These are phyloP conservation scores for Lonchura striata DNA, from an alignment of 2,113 vertebrate genomes.

Conservation along the genomic window DNA sequence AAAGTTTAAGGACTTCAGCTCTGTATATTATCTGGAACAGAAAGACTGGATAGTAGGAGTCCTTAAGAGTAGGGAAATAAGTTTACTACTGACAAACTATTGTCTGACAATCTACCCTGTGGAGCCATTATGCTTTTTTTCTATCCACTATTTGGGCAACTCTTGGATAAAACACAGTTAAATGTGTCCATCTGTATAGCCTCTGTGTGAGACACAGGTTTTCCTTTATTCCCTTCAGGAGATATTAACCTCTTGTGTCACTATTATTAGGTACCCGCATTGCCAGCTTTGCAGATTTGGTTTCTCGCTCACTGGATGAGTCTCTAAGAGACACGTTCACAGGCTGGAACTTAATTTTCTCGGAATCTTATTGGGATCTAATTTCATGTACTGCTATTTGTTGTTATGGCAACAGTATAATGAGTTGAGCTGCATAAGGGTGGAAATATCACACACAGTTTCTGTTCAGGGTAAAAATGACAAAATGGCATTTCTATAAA, in stretches of 20 bases:
- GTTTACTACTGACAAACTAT: background rate
- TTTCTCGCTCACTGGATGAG: conserved; percentile 9
- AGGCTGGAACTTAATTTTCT: conserved; percentile 71
- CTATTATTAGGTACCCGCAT: background rate
- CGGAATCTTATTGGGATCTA: conserved; percentile 66
- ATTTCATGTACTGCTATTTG: conserved; percentile 73
- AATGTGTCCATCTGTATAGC: background rate
- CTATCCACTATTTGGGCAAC: background rate
- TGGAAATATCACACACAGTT: conserved; percentile 71
- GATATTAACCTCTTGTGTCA: background rate
- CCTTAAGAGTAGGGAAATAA: background rate
- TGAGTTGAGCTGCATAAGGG: conserved; percentile 72
- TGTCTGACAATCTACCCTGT: background rate
- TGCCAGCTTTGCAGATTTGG: conserved; percentile 23
- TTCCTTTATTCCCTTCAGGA: background rate
- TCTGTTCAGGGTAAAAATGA: conserved; percentile 70
- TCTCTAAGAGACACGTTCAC: conserved; percentile 52
- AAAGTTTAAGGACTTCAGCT: background rate
- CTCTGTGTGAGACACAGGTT: background rate
- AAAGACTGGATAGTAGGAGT: background rate
- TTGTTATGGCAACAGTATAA: conserved; percentile 78
- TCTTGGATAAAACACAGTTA: background rate
- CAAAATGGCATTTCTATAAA: conserved; percentile 70
- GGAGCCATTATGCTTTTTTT: background rate
- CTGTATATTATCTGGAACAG: background rate